These are phyloP conservation scores for Hydriomena furcata DNA, from an alignment of 2,888 invertebrate species.

Conservation along the genomic window DNA sequence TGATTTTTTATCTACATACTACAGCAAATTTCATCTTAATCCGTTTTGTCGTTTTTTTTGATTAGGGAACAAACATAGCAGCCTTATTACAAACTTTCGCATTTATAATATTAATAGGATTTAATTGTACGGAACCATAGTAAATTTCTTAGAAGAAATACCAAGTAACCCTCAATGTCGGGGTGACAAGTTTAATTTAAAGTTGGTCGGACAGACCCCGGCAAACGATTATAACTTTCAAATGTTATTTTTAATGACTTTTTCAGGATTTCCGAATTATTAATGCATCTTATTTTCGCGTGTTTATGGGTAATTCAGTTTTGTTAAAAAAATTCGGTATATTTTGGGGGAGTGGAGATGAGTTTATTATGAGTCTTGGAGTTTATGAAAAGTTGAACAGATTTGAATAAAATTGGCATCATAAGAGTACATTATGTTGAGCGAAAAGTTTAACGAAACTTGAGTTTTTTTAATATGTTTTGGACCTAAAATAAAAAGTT, in stretches of 20 bases:
- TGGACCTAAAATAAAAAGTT: no score
- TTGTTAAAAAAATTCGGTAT: conserved; percentile 16
- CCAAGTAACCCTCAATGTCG: conserved; percentile 44
- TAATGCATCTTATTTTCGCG: conserved; percentile 56
- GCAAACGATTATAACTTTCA: conserved; percentile 70
- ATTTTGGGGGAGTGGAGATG: conserved; percentile 13
- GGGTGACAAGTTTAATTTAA: conserved; percentile 79
- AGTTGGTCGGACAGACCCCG: conserved; percentile 61
- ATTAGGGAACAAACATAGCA: no score
- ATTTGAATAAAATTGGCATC: conserved; percentile 8
- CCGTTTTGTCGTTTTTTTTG: no score
- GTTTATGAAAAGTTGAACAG: conserved; percentile 11
- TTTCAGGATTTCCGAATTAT: conserved; percentile 62
- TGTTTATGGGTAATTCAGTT: conserved; percentile 45
- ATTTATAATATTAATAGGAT: no score
- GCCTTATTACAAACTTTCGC: no score
- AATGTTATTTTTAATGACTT: conserved; percentile 79
- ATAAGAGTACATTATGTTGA: not conserved
- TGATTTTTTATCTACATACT: no score
- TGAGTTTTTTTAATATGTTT: no score
- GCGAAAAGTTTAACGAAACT: not conserved
- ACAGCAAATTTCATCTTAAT: no score
- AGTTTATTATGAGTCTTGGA: conserved; percentile 16
- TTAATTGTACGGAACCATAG: conserved; percentile 43
- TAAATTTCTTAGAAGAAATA: conserved; percentile 32